These are phyloP conservation scores for Sinonovacula constricta DNA, from an alignment of 1,140 invertebrate species.

Conservation along the genomic window DNA sequence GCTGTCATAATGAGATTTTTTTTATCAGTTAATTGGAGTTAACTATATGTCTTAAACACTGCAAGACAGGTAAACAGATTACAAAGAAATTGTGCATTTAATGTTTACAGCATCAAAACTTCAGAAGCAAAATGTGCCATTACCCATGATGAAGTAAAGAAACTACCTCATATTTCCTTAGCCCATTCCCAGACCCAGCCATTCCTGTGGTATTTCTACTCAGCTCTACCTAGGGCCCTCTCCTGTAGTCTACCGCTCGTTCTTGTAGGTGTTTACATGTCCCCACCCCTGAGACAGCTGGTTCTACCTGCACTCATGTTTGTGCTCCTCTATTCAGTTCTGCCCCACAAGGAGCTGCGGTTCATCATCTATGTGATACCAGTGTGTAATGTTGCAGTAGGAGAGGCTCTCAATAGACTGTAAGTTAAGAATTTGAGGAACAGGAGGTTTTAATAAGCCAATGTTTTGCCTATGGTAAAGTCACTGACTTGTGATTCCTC, in stretches of 20 bases:
- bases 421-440: no score
- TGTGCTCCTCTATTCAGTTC: constrained; percentile 93
- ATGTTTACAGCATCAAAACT: not conserved
- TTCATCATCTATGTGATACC: constrained; percentile 99
- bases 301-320: constrained; percentile 89
- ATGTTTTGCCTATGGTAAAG: no score
- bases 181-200: constrained; percentile 87
- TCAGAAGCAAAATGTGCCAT: not conserved
- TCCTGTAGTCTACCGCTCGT: constrained; percentile 89
- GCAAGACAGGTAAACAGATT: not conserved
- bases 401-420: constrained; percentile 91
- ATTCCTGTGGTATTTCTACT: constrained; percentile 99
- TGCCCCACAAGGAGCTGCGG: constrained; percentile 98
- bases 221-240: constrained; percentile 94
- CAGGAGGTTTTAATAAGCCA: no score
- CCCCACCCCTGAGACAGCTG: constrained; percentile 85
- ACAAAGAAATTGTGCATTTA: not conserved
- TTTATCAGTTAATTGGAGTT: no score
- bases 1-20: no score
- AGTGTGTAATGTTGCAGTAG: constrained; percentile 93
- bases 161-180: constrained; percentile 56
- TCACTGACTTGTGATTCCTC: no score
- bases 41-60: no score
- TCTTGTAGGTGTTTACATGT: constrained; percentile 88
- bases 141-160: not conserved